Conservation (phyloP, 2,113 vertebrate species). For the Myiagra hebetior region DNA sequence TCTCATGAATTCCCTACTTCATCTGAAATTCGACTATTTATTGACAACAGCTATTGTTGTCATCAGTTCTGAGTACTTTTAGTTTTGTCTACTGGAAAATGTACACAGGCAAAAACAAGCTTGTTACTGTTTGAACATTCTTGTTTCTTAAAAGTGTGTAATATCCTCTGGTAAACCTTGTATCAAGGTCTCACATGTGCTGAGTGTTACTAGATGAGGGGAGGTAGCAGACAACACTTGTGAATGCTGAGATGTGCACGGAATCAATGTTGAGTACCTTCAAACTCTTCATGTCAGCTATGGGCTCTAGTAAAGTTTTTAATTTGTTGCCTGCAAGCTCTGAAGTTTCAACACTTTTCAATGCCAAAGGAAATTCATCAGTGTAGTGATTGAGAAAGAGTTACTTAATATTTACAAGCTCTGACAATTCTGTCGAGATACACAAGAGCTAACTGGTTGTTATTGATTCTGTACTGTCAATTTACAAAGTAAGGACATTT, state of each 20-base stretch:
- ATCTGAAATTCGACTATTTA: slow-evolving; percentile 31
- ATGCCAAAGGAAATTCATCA: slow-evolving; percentile 35
- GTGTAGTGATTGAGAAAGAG: slow-evolving; percentile 50
- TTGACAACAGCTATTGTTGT: slow-evolving; percentile 23
- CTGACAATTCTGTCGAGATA: slow-evolving; percentile 38
- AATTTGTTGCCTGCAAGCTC: slow-evolving; percentile 55
- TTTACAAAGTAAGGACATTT: slow-evolving; percentile 57
- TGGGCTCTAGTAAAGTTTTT: slow-evolving; percentile 6
- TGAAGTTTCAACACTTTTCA: slow-evolving; percentile 52
- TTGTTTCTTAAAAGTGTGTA: slow-evolving; percentile 44
- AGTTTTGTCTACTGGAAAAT: slow-evolving; percentile 58
- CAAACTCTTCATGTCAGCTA: slow-evolving; percentile 45
- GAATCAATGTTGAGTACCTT: slow-evolving; percentile 41
- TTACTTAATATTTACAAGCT: slow-evolving; percentile 31
- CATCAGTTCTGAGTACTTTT: slow-evolving; percentile 46
- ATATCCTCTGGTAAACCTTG: slow-evolving; percentile 67
- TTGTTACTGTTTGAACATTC: slow-evolving; percentile 56
- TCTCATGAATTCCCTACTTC: slow-evolving; percentile 56
- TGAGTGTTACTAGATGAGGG: slow-evolving; percentile 52
- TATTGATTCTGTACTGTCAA: slow-evolving; percentile 55
- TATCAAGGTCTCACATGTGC: slow-evolving; percentile 57
- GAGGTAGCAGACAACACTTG: slow-evolving; percentile 60
- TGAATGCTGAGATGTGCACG: slow-evolving; percentile 56
- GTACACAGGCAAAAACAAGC: slow-evolving; percentile 60
- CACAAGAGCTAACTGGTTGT: slow-evolving; percentile 42